Evolutionary conservation across 2,113 vertebrate genomes (phyloP).

Genomic region (Nematolebias whitei): DNA sequence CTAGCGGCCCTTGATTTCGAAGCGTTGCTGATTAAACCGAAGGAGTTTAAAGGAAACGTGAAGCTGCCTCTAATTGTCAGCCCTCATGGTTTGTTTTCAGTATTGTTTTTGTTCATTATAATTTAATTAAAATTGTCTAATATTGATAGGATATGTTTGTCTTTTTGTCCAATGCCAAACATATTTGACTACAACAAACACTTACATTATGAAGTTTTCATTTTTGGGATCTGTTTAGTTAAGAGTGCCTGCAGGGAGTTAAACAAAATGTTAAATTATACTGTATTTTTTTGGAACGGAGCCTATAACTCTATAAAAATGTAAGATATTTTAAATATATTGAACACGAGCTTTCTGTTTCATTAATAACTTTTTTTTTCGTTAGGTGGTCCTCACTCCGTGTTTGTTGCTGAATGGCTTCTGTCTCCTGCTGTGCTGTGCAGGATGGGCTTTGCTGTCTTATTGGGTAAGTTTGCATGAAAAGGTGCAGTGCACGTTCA

Average conservation of each 20-base stretch:
- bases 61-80: conserved; percentile 87
- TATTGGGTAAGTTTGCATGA: conserved; percentile 83
- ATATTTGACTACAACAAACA: background rate
- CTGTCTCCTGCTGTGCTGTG: conserved; percentile 85
- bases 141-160: background rate
- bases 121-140: background rate
- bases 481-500: background rate
- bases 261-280: conserved; percentile 1
- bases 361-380: background rate
- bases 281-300: conserved; percentile 7
- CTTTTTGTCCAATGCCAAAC: background rate
- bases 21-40: conserved; percentile 88
- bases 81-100: conserved; percentile 85
- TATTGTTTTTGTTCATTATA: background rate
- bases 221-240: conserved; percentile 27
- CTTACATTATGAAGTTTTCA: conserved; percentile 21
- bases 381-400: conserved; percentile 91
- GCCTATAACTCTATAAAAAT: background rate
- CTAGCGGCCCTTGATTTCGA: conserved; percentile 90
- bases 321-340: background rate
- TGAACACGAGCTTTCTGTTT: background rate
- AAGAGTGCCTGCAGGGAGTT: conserved; percentile 3
- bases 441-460: conserved; percentile 86
- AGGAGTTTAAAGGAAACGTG: conserved; percentile 62
- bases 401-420: conserved; percentile 87